phyloP scores from a whole-genome alignment of 1,140 invertebrate genomes.

The Heliconius nattereri region DNA sequence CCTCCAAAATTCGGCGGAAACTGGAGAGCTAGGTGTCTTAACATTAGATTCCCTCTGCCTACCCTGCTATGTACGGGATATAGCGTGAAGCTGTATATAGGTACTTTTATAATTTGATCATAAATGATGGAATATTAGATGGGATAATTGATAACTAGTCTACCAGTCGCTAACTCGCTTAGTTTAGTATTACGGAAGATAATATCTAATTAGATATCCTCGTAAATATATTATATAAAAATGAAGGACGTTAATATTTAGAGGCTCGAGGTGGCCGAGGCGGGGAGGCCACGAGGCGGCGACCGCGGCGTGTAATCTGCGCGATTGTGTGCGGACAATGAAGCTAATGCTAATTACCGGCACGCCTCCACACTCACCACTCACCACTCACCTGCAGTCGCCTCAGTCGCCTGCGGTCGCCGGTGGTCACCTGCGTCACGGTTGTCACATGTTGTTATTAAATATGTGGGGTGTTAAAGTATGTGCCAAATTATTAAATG shows the following conservation, averaged over 20 bases:
- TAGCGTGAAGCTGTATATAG: no score
- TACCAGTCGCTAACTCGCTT: background rate
- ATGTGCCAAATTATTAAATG: background rate
- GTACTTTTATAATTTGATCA: no score
- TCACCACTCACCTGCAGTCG: background rate
- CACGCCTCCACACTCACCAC: conserved; percentile 25
- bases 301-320: conserved; percentile 26
- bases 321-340: conserved; percentile 41
- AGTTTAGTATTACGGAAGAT: no score
- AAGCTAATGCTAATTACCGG: conserved; percentile 43
- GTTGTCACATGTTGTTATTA: background rate
- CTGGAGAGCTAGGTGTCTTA: no score
- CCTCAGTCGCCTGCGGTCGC: background rate
- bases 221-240: no score
- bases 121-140: no score
- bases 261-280: background rate
- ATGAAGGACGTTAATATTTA: no score
- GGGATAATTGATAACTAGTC: no score
- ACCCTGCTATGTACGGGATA: no score
- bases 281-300: background rate
- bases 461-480: background rate
- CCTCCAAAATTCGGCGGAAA: no score
- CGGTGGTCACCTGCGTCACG: background rate
- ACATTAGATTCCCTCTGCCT: no score
- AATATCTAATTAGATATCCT: no score